Conservation (phyloP, 30 jellyfish, hydroid and myxozoan species). For the Rhopilema esculentum region DNA sequence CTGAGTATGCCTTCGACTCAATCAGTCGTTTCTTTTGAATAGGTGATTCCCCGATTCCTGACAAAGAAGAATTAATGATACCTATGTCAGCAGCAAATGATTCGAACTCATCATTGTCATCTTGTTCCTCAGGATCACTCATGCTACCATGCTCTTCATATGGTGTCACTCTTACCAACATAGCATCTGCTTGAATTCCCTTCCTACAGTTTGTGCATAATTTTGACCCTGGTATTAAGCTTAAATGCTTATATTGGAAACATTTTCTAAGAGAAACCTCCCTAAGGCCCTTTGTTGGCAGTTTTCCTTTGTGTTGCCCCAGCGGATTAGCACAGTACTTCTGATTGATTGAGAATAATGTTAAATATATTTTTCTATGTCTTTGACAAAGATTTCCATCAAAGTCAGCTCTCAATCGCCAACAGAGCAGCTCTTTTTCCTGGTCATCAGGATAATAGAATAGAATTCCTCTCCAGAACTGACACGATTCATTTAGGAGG, state of each 20-base stretch:
- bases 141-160: neutral
- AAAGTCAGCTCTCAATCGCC: neutral
- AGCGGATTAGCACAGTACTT: conserved; percentile 1
- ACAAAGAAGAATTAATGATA: too few relatives aligned
- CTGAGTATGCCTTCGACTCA: neutral
- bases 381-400: neutral
- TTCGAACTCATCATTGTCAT: too few relatives aligned
- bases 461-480: neutral
- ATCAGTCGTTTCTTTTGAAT: too few relatives aligned
- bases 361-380: neutral
- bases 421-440: neutral
- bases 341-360: neutral
- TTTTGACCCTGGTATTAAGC: conserved; percentile 5
- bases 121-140: neutral
- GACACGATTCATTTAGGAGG: conserved; percentile 9
- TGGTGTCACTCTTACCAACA: neutral
- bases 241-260: neutral
- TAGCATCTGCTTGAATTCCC: neutral
- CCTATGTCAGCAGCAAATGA: too few relatives aligned
- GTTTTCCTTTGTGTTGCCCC: neutral
- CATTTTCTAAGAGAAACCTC: neutral
- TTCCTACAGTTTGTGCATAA: conserved; percentile 11
- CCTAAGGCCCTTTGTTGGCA: neutral
- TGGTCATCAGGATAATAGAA: neutral
- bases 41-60: too few relatives aligned